Evolutionary conservation across 23 tunicate genomes (phyloP), one percentile per base, ranked within the genome.

Genomic region (Ciona savignyi): DNA sequence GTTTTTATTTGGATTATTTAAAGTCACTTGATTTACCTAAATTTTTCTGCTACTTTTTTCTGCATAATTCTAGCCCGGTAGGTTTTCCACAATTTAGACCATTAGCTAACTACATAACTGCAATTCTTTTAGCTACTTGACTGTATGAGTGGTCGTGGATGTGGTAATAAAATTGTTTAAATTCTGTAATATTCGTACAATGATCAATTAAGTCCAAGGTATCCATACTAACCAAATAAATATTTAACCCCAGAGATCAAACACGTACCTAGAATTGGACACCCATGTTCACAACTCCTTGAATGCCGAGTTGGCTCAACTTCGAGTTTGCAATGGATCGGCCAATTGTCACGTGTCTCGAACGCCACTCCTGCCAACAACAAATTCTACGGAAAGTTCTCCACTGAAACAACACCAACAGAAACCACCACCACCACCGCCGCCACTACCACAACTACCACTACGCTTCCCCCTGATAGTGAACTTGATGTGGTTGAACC

Each of bases 321-420:
- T 88, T 27, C 83, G 96, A 19, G 71, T 29, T 4, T 88, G 96
- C 77, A 82, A 88, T 25, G 96, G 96, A 21, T 66, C 78, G 0
- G 65, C 51, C 22, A 73, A 81, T 66, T 88, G 96, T 65, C 87
- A 82, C 80, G 72, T 82, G 11, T 63, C 26, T 25, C 67, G 67
- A 6, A 63, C 15, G 15, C 61, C 61, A 20, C 15, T 49, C 19
- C 15, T 20, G 61, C 20, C 61, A 9, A 63, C 22, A 4, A 9
- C 67, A 25, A 63, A 63, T 63, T 4, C 26, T 4, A 25, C 28
- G 6, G 24, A 11, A 23, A 63, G 6, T 23, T 4, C 4, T 4
- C 67, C 4, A 25, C 26, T n/a, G 24, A 4, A 63, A 11, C 15
- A 25, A 63, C 67, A 22, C 15, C 67, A n/a, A 25, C 26, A 25